Evolutionary conservation across 2,888 invertebrate genomes (phyloP).

Genomic region (Apodemia duryi): DNA sequence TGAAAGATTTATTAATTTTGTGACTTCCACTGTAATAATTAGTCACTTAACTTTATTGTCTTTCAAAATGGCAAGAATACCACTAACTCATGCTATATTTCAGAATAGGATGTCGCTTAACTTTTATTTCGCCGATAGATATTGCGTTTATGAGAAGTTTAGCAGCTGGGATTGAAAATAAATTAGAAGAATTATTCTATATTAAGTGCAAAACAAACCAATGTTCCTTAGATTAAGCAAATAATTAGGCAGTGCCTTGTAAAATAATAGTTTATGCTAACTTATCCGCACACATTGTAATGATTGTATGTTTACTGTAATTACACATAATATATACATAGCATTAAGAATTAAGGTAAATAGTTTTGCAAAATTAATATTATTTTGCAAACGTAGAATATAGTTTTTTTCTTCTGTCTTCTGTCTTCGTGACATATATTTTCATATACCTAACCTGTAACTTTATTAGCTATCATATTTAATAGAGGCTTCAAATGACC

Average conservation of each 20-base stretch:
- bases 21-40: too few species aligned
- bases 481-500: too few species aligned
- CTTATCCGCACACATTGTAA: constrained; percentile 6
- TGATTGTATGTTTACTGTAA: constrained; percentile 4
- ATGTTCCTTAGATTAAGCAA: constrained; percentile 13
- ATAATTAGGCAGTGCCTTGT: constrained; percentile 20
- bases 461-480: too few species aligned
- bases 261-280: constrained; percentile 13
- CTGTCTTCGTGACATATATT: too few species aligned
- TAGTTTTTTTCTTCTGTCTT: too few species aligned
- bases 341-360: too few species aligned
- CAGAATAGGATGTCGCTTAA: neutral
- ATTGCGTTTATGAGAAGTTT: neutral
- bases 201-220: neutral
- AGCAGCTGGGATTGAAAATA: neutral
- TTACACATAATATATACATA: neutral
- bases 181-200: neutral
- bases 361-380: too few species aligned
- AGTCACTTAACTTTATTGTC: neutral
- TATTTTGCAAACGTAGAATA: too few species aligned
- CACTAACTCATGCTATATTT: neutral
- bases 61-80: neutral
- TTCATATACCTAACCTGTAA: too few species aligned
- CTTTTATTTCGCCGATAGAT: neutral
- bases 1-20: too few species aligned